A percentile compares a stretch with the other conserved stretches of the same genome.
phyloP scores from a whole-genome alignment of 2,888 invertebrate genomes.

The Argyresthia goedartella region DNA sequence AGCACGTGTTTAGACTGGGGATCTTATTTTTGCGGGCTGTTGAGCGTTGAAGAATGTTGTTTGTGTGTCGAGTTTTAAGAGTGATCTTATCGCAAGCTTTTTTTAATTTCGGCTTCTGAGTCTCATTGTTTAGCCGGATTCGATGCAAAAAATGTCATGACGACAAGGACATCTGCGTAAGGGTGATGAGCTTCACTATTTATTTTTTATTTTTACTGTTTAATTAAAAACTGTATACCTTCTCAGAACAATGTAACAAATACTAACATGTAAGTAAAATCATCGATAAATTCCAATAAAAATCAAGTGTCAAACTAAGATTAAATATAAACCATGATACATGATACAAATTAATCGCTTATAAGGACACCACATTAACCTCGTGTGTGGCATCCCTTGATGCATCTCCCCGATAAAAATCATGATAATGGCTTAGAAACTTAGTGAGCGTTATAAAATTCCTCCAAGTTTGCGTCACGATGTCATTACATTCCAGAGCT shows the following conservation, averaged over 20 bases:
- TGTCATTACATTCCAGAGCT: constrained; percentile 18
- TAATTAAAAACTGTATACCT: background rate
- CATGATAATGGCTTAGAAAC: constrained; percentile 52
- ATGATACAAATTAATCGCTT: constrained; percentile 41
- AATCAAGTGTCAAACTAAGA: background rate
- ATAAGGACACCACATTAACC: constrained; percentile 32
- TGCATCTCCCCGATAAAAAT: constrained; percentile 50
- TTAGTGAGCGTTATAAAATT: constrained; percentile 52
- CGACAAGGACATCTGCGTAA: no score
- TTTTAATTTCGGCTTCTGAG: background rate
- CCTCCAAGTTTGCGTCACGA: constrained; percentile 48
- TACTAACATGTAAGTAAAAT: background rate
- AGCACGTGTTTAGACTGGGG: constrained; percentile 60
- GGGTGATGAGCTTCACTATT: no score
- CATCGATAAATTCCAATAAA: background rate
- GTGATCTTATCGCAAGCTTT: background rate
- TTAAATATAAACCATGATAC: background rate
- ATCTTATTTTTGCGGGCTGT: constrained; percentile 36
- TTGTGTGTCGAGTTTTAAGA: background rate
- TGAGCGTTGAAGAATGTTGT: background rate
- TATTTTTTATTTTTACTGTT: background rate
- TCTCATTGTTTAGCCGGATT: no score
- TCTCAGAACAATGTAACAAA: background rate
- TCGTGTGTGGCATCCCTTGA: constrained; percentile 60
- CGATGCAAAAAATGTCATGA: no score